phyloP scores from a whole-genome alignment of 1,140 invertebrate species.

The Leptopilina boulardi region DNA sequence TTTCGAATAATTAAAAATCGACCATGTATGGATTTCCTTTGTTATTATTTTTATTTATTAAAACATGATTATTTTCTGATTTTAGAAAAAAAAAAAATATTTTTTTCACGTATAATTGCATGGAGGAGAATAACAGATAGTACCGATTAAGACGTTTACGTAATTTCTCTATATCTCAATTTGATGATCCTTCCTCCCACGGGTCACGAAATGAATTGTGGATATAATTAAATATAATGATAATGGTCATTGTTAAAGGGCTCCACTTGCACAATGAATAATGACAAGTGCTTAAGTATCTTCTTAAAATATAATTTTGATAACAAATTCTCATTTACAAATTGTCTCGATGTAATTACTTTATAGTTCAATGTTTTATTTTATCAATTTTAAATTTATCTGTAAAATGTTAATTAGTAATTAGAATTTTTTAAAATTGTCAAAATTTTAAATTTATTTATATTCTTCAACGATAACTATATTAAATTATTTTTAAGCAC shows the following conservation, averaged over 20 bases:
- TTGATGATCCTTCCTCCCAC: conserved; percentile 27
- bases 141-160: neutral
- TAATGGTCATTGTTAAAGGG: neutral
- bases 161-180: conserved; percentile 15
- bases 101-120: neutral
- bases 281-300: neutral
- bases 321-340: neutral
- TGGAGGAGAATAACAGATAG: neutral
- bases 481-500: too few species aligned
- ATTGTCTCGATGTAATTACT: neutral
- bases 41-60: too few species aligned
- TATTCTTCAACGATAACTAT: too few species aligned
- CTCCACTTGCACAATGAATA: conserved; percentile 1
- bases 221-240: conserved; percentile 17
- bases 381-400: neutral
- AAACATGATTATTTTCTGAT: neutral
- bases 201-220: conserved; percentile 15
- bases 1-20: too few species aligned
- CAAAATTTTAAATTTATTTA: too few species aligned
- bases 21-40: too few species aligned
- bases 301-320: conserved; percentile 20
- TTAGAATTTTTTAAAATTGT: too few species aligned
- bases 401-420: neutral
- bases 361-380: neutral
- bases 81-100: neutral